phyloP scores from a whole-genome alignment of 2,797 vertebrate species.

The Chaetophractus vellerosus region DNA sequence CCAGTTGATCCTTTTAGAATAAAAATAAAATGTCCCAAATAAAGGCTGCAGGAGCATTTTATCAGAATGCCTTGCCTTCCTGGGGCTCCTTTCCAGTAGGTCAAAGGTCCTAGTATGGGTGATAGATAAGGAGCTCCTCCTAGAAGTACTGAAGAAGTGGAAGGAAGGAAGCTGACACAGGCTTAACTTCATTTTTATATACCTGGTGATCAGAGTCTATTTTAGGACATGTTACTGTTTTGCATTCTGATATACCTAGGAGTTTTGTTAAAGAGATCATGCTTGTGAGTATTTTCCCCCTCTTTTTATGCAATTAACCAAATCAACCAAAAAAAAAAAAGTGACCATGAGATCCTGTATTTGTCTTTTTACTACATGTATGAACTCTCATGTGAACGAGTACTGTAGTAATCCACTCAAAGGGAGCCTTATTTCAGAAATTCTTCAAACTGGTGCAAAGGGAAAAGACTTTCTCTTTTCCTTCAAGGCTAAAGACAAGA shows the following conservation, averaged over 20 bases:
- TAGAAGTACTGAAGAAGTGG: not conserved
- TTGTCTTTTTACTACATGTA: slow-evolving; percentile 85
- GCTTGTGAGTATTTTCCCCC: slow-evolving; percentile 86
- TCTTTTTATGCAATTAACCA: slow-evolving; percentile 89
- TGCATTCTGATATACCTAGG: slow-evolving; percentile 85
- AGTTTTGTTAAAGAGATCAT: slow-evolving; percentile 83
- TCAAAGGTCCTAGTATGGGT: not conserved
- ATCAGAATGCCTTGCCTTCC: slow-evolving; percentile 53
- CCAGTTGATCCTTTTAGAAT: slow-evolving; percentile 37
- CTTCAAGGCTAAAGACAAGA: slow-evolving; percentile 86
- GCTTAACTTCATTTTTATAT: not conserved
- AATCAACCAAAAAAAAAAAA: slow-evolving; percentile 83
- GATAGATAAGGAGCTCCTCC: slow-evolving; percentile 12
- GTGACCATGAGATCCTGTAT: slow-evolving; percentile 79
- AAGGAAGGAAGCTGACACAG: slow-evolving; percentile 70
- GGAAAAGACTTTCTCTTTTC: slow-evolving; percentile 81
- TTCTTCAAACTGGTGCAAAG: slow-evolving; percentile 87
- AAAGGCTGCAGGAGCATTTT: slow-evolving; percentile 45
- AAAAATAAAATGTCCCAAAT: slow-evolving; percentile 22
- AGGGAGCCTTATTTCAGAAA: slow-evolving; percentile 85
- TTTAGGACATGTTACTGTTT: slow-evolving; percentile 80
- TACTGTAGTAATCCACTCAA: slow-evolving; percentile 85
- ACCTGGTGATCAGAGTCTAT: slow-evolving; percentile 72
- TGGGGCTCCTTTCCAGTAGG: slow-evolving; percentile 38
- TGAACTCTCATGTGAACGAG: slow-evolving; percentile 79